Evolutionary conservation across 2,113 vertebrate species (phyloP).

Genomic region (Bostrychus sinensis): DNA sequence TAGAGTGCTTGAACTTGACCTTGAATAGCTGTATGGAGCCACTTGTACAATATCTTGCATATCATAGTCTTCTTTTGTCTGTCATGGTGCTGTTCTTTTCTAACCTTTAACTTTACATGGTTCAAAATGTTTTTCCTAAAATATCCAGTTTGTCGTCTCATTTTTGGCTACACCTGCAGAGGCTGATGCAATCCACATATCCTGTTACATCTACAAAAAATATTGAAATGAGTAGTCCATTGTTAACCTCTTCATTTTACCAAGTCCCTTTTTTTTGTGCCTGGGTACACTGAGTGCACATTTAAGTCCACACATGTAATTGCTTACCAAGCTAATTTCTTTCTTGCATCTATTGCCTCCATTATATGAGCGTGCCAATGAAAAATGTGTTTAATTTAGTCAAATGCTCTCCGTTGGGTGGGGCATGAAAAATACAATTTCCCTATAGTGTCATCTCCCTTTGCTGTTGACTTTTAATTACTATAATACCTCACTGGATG

Average conservation of each 20-base stretch:
- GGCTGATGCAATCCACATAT: constrained; percentile 26
- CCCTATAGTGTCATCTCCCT: constrained; percentile 75
- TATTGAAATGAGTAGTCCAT: constrained; percentile 9
- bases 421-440: constrained; percentile 63
- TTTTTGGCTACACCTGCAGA: constrained; percentile 38
- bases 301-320: constrained; percentile 56
- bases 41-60: no score
- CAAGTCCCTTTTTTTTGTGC: constrained; percentile 16
- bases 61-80: no score
- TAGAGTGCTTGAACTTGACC: no score
- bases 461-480: constrained; percentile 79
- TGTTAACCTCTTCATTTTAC: constrained; percentile 11
- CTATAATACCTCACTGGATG: constrained; percentile 70
- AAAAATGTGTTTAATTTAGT: constrained; percentile 82
- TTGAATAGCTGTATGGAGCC: no score
- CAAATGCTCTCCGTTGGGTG: constrained; percentile 58
- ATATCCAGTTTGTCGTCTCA: no score
- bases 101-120: no score
- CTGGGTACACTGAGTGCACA: constrained; percentile 33
- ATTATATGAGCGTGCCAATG: constrained; percentile 68
- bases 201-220: no score
- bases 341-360: constrained; percentile 63
- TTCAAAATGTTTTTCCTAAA: no score
- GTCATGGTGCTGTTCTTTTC: no score
- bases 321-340: constrained; percentile 67